These are phyloP conservation scores for Lydus trimaculatus DNA, from an alignment of 2,888 invertebrate genomes.

Conservation along the genomic window DNA sequence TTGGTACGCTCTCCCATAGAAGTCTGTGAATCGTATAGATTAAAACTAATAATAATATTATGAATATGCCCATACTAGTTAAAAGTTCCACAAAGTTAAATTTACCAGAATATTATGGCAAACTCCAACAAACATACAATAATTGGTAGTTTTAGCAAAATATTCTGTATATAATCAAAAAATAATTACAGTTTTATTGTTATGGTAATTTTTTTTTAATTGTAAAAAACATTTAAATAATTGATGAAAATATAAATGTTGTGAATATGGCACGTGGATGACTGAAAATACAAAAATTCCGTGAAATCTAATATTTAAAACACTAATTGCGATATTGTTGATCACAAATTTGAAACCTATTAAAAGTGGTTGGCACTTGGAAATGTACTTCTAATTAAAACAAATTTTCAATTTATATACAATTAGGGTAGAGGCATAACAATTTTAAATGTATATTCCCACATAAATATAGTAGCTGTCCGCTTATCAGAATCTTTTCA, in stretches of 20 bases:
- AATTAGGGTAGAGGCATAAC: constrained; percentile 16
- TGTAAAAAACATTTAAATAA: background rate
- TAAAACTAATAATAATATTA: background rate
- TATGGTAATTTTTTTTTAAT: too few relatives aligned
- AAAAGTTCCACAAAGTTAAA: background rate
- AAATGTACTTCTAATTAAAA: constrained; percentile 25
- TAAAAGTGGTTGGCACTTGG: constrained; percentile 22
- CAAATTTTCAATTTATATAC: constrained; percentile 24
- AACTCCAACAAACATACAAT: background rate
- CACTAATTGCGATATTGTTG: constrained; percentile 22
- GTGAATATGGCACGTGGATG: constrained; percentile 2
- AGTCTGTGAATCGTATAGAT: background rate
- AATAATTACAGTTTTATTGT: background rate
- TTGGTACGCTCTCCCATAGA: background rate
- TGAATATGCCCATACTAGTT: background rate
- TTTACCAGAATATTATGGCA: background rate
- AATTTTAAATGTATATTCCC: background rate
- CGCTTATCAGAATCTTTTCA: background rate
- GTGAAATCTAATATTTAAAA: constrained; percentile 14
- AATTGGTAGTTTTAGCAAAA: background rate
- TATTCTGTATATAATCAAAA: background rate
- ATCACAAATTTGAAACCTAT: constrained; percentile 21
- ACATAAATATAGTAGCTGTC: background rate
- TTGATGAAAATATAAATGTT: background rate
- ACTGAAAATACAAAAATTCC: constrained; percentile 16